Conservation (phyloP, 2,113 vertebrate species). For the Amphiprion ocellaris region DNA sequence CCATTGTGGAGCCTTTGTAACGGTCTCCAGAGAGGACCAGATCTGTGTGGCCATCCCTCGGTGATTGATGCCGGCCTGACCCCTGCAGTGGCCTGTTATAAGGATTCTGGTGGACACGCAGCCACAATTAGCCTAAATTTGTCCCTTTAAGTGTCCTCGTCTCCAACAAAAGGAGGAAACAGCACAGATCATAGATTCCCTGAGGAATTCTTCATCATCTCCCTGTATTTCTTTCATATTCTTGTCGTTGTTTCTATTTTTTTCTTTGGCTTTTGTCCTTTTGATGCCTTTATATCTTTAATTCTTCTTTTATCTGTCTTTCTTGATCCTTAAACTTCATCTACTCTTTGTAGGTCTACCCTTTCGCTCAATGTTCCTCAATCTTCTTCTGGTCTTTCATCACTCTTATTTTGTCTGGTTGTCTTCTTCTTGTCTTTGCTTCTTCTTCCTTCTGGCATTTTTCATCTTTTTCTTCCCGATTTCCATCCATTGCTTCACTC, state of each 20-base stretch:
- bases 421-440: not conserved
- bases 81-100: conserved; percentile 53
- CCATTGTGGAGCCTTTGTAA: conserved; percentile 69
- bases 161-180: conserved; percentile 17
- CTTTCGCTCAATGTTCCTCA: too few relatives aligned
- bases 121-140: conserved; percentile 90
- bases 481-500: not conserved
- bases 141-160: conserved; percentile 78
- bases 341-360: not conserved
- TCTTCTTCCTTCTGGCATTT: not conserved
- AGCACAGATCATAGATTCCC: not conserved
- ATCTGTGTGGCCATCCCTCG: conserved; percentile 47
- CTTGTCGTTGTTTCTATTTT: not conserved
- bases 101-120: conserved; percentile 50
- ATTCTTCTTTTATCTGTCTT: not conserved
- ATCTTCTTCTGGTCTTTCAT: not conserved
- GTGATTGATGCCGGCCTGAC: conserved; percentile 78
- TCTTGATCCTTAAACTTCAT: not conserved
- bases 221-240: not conserved
- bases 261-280: not conserved
- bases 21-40: conserved; percentile 60
- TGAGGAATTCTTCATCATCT: not conserved
- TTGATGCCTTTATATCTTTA: not conserved
- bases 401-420: not conserved
- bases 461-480: not conserved